phyloP scores from a whole-genome alignment of 2,113 vertebrate genomes.

The Sminthopsis crassicaudata region DNA sequence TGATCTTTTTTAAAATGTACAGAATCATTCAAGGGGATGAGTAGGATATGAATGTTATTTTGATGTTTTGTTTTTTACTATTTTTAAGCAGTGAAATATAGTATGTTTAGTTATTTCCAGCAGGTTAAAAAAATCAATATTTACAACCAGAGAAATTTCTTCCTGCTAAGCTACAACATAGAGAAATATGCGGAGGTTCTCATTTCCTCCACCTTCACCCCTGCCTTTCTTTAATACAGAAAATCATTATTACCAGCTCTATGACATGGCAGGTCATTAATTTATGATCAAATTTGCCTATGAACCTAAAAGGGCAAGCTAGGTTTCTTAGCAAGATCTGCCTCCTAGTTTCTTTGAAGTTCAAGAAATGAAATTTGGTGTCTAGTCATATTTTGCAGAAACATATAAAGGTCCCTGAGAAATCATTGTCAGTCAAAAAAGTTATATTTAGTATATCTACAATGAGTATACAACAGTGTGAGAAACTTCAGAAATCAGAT shows the following conservation, averaged over 20 bases:
- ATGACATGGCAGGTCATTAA: conserved; percentile 9
- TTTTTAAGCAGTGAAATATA: conserved; percentile 8
- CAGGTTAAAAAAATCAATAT: conserved; percentile 15
- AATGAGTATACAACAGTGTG: not conserved
- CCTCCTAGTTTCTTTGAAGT: not conserved
- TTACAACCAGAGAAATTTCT: conserved; percentile 1
- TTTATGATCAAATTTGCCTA: not conserved
- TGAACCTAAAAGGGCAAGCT: not conserved
- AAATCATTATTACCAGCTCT: not conserved
- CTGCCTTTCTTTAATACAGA: not conserved
- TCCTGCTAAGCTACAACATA: not conserved
- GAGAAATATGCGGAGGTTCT: not conserved
- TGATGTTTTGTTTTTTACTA: too few relatives aligned
- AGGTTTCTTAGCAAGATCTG: not conserved
- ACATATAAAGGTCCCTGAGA: not conserved
- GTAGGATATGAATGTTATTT: too few relatives aligned
- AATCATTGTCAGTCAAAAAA: conserved; percentile 5
- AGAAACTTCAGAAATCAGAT: not conserved
- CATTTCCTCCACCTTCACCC: not conserved
- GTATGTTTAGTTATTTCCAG: conserved; percentile 3
- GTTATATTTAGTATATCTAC: not conserved
- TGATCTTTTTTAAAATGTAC: not conserved
- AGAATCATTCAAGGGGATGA: not conserved
- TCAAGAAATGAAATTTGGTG: not conserved
- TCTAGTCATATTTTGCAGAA: not conserved